phyloP scores from a whole-genome alignment of 2,888 invertebrate species.

The Oscheius sp. region DNA sequence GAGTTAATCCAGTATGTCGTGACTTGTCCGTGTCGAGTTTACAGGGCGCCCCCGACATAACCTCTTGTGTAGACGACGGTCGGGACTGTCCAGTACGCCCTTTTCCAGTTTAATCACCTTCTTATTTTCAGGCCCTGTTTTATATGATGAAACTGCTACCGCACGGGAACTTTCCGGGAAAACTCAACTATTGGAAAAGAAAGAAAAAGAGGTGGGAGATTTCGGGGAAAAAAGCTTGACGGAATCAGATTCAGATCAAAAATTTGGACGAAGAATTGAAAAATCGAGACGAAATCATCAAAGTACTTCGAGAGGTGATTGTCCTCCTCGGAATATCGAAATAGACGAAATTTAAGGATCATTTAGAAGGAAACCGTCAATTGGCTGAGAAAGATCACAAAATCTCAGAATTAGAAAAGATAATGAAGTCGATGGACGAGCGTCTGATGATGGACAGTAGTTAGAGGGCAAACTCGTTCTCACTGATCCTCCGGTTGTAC shows the following conservation, averaged over 20 bases:
- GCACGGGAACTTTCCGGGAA: neutral
- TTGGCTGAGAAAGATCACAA: slow-evolving; percentile 42
- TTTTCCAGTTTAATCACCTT: neutral
- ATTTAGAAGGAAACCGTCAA: slow-evolving; percentile 47
- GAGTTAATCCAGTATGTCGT: slow-evolving; percentile 9
- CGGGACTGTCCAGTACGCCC: slow-evolving; percentile 4
- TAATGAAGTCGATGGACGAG: neutral
- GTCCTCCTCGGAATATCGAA: no score
- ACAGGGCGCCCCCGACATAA: slow-evolving; percentile 1
- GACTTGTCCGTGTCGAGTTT: neutral
- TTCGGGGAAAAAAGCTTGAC: neutral
- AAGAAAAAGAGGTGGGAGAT: neutral
- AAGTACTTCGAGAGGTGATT: slow-evolving; percentile 45
- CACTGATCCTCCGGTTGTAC: slow-evolving; percentile 14
- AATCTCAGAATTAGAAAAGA: slow-evolving; percentile 1
- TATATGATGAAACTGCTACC: neutral
- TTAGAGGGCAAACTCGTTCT: neutral
- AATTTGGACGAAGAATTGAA: slow-evolving; percentile 39
- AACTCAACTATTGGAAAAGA: neutral
- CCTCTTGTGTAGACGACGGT: slow-evolving; percentile 17
- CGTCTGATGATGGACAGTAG: slow-evolving; percentile 12
- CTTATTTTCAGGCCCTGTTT: slow-evolving; percentile 6
- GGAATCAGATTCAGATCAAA: slow-evolving; percentile 4
- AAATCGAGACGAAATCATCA: slow-evolving; percentile 44
- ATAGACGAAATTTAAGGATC: slow-evolving; percentile 42